phyloP scores from a whole-genome alignment of 2,113 vertebrate genomes.

The Agapornis roseicollis region DNA sequence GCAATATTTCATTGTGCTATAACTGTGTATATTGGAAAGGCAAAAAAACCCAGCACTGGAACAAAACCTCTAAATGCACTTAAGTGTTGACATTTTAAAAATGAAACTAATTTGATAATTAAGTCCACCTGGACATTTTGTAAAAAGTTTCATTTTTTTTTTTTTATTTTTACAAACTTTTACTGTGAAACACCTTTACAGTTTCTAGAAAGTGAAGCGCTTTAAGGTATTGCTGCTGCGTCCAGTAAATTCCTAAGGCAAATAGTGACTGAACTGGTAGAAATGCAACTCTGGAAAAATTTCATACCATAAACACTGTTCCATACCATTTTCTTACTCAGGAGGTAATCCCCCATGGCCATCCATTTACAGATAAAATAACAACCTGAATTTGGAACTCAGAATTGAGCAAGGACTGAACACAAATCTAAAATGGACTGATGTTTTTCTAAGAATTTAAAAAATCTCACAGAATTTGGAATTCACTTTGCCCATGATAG shows the following conservation, averaged over 20 bases:
- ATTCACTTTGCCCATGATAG: background rate
- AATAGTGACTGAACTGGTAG: background rate
- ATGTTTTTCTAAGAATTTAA: background rate
- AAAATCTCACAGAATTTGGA: background rate
- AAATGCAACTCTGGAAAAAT: background rate
- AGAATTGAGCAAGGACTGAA: background rate
- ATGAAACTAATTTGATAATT: background rate
- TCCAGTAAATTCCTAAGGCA: background rate
- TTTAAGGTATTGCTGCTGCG: background rate
- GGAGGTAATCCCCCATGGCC: background rate
- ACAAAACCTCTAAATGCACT: background rate
- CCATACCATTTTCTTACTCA: background rate
- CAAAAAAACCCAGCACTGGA: background rate
- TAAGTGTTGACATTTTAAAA: background rate
- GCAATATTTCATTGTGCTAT: background rate
- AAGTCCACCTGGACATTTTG: background rate
- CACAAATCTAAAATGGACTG: background rate
- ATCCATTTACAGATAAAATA: background rate
- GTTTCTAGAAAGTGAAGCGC: background rate
- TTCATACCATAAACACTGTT: background rate
- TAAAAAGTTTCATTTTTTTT: background rate
- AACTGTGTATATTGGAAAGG: background rate
- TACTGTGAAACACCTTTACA: background rate
- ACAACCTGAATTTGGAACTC: background rate
- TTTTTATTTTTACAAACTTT: background rate